These are phyloP conservation scores for Mycetomoellerius zeteki DNA, from an alignment of 1,140 invertebrate species.

Conservation along the genomic window DNA sequence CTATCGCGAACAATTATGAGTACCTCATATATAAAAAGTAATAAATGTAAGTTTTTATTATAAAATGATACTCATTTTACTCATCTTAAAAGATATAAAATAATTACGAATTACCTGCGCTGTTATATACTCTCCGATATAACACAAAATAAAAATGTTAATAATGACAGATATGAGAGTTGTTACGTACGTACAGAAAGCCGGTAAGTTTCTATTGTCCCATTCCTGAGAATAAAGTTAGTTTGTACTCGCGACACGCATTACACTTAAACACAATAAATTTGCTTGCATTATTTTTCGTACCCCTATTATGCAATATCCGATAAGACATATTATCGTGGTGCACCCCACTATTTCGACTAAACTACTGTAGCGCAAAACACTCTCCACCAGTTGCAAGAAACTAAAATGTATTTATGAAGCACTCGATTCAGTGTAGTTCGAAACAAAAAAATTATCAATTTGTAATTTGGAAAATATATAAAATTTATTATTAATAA, in stretches of 20 bases:
- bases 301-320: constrained; percentile 76
- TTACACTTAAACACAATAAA: constrained; percentile 39
- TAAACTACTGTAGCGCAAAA: constrained; percentile 75
- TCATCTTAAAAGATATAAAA: not conserved
- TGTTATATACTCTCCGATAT: constrained; percentile 58
- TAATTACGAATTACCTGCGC: constrained; percentile 63
- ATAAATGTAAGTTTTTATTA: not conserved
- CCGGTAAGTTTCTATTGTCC: constrained; percentile 47
- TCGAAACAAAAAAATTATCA: not conserved
- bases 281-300: constrained; percentile 16
- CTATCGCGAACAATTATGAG: constrained; percentile 46
- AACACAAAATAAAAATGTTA: constrained; percentile 64
- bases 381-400: constrained; percentile 66
- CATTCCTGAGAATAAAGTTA: constrained; percentile 66
- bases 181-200: constrained; percentile 56
- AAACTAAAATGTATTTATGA: constrained; percentile 69
- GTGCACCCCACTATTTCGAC: constrained; percentile 69
- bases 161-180: constrained; percentile 61
- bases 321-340: constrained; percentile 76
- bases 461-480: not conserved
- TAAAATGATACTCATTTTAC: not conserved
- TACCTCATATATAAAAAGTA: not conserved
- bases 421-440: not conserved
- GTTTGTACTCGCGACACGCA: not conserved
- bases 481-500: not conserved